Conservation (phyloP, 2,113 vertebrate species). For the Aldabrachelys gigantea region DNA sequence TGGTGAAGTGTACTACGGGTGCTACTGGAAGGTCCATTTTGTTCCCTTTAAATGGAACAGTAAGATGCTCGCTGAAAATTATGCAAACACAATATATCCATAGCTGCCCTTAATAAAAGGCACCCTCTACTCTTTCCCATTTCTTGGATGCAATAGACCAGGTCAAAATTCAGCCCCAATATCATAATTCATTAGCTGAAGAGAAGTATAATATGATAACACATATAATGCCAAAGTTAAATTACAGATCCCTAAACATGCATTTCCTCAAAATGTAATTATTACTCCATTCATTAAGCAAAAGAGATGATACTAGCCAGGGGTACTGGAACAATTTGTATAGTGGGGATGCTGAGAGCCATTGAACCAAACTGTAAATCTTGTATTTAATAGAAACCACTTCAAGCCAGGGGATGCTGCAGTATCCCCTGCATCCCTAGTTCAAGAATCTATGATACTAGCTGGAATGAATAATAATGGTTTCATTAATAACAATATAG, state of each 20-base stretch:
- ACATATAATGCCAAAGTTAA: background rate
- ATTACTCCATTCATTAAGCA: background rate
- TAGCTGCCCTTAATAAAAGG: background rate
- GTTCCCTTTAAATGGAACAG: too few species aligned
- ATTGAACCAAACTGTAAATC: too few species aligned
- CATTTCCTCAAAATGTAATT: background rate
- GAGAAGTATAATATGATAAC: background rate
- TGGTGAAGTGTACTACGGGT: too few species aligned
- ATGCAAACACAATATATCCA: background rate
- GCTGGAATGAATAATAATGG: background rate
- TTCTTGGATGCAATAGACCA: background rate
- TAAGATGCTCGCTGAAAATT: background rate
- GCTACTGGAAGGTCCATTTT: too few species aligned
- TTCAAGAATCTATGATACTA: background rate
- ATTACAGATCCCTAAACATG: background rate
- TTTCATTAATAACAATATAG: background rate
- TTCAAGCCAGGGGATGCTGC: too few species aligned
- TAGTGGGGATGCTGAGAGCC: too few species aligned
- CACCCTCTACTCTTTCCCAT: background rate
- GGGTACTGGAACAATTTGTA: too few species aligned
- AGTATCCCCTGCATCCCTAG: too few species aligned
- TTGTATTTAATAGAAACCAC: too few species aligned
- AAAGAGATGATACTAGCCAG: background rate
- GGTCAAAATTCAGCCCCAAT: background rate
- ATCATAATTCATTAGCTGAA: background rate